A percentile compares a stretch with the other conserved stretches of the same genome.
phyloP scores from a whole-genome alignment of 2,797 vertebrate species.

The Gymnoscopelus microlampas region DNA sequence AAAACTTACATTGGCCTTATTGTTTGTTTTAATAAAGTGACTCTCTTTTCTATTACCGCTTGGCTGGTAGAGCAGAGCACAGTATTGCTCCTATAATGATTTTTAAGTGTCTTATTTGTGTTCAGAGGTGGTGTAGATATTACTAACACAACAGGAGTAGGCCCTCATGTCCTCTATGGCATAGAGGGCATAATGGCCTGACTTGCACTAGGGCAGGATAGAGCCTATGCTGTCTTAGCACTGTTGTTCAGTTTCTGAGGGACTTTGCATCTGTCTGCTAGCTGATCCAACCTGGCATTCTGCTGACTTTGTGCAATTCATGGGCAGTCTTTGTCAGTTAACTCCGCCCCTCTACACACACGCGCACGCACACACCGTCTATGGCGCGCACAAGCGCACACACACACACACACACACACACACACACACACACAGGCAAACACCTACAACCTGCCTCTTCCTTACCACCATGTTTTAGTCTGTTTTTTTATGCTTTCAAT shows the following conservation, averaged over 20 bases:
- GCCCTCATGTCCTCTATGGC: background rate
- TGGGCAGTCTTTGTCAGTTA: conserved; percentile 42
- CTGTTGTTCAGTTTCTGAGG: conserved; percentile 14
- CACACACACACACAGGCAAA: background rate
- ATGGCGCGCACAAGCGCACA: background rate
- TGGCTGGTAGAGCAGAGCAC: no score
- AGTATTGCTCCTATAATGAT: background rate
- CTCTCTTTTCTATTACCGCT: no score
- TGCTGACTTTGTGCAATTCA: conserved; percentile 34
- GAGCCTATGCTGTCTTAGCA: conserved; percentile 1
- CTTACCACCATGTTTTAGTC: conserved; percentile 16
- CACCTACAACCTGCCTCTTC: background rate
- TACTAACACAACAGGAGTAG: background rate
- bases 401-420: background rate
- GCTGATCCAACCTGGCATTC: conserved; percentile 30
- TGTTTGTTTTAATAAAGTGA: no score
- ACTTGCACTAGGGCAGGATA: no score
- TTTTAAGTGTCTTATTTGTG: no score
- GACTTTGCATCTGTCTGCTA: conserved; percentile 3
- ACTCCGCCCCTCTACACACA: background rate
- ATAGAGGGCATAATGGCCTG: no score
- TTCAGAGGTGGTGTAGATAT: no score
- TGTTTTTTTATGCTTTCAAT: conserved; percentile 30
- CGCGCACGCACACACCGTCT: conserved; percentile 1
- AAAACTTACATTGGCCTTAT: background rate